Evolutionary conservation across 2,113 vertebrate genomes (phyloP), one percentile per base, ranked within the genome.

Genomic region (Alexandromys fortis): DNA sequence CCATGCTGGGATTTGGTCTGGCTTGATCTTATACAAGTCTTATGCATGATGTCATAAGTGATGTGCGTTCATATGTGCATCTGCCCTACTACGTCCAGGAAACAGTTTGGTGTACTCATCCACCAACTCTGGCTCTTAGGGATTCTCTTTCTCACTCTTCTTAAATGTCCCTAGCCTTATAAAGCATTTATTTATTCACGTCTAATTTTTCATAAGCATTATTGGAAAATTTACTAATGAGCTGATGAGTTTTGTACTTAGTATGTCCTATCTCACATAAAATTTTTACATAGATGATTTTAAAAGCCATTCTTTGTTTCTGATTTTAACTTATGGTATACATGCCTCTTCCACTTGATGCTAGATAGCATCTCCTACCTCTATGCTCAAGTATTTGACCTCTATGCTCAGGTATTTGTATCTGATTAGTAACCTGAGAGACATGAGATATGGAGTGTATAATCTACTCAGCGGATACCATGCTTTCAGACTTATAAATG

Each of bases 131-230:
- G 10, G 21, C 21, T 35, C 21, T 58, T 13, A 45, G 28, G 0
- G 22, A 3, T 45, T 38, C 61, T 85, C 19, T 22, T 9, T 81
- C 16, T 45, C 8, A 85, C 24, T 45, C 7, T 30, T 65, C 38
- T 45, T 19, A 7, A 63, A 21, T 30, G 38, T 85, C 8, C 7
- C 4, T 82, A 61, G 30, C 5, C 4, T 49, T 68, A 65, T 21
- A 6, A 68, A 68, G 5, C 65, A 63, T 30, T 24, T 5, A 52
- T 30, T 3, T 79, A 52, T 77, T 77, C 12, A 78, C 58, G 42
- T 85, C 9, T n/a, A 55, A 47, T 72, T 90, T 86, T 11, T 55
- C 81, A 49, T 33, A 55, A 61, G 10, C n/a, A 95, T 47, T 94
- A 67, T 70, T 52, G 13, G 7, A 76, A 89, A 61, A 33, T 68